Evolutionary conservation across 1,140 invertebrate genomes (phyloP).

Genomic region (Epicauta chinensis): DNA sequence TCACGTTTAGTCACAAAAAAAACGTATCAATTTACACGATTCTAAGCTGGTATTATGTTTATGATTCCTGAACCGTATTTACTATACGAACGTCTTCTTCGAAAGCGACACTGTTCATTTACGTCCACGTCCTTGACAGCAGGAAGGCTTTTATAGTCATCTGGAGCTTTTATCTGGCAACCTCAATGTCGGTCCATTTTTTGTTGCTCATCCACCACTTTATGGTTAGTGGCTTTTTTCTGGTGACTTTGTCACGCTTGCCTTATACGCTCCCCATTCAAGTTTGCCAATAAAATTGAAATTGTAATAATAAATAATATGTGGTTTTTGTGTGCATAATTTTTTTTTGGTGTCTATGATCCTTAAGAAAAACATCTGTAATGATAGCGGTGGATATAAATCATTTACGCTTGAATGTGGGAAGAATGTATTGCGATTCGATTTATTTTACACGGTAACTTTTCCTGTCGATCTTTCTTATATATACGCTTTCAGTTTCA

Average conservation of each 20-base stretch:
- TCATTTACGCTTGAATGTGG: slow-evolving; percentile 28
- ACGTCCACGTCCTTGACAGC: not conserved
- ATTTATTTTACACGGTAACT: slow-evolving; percentile 24
- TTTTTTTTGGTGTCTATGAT: no score
- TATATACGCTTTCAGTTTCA: slow-evolving; percentile 19
- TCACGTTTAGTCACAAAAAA: no score
- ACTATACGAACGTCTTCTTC: not conserved
- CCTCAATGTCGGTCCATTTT: no score
- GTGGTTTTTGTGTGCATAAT: no score
- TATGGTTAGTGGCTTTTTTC: slow-evolving; percentile 10
- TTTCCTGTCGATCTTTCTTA: slow-evolving; percentile 21
- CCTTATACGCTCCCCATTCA: no score
- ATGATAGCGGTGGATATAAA: slow-evolving; percentile 3
- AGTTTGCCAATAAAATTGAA: no score
- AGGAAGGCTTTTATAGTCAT: not conserved
- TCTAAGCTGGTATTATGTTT: not conserved
- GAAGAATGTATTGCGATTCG: slow-evolving; percentile 26
- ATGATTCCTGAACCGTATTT: not conserved
- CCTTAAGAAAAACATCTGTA: slow-evolving; percentile 4
- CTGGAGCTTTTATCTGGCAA: not conserved
- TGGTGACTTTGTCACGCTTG: no score
- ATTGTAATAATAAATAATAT: no score
- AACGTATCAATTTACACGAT: no score
- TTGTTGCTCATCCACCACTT: not conserved
- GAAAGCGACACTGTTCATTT: not conserved